These are phyloP conservation scores for Isaurus tuberculatus DNA, from an alignment of 92 coral and sea anemone species.

Conservation along the genomic window DNA sequence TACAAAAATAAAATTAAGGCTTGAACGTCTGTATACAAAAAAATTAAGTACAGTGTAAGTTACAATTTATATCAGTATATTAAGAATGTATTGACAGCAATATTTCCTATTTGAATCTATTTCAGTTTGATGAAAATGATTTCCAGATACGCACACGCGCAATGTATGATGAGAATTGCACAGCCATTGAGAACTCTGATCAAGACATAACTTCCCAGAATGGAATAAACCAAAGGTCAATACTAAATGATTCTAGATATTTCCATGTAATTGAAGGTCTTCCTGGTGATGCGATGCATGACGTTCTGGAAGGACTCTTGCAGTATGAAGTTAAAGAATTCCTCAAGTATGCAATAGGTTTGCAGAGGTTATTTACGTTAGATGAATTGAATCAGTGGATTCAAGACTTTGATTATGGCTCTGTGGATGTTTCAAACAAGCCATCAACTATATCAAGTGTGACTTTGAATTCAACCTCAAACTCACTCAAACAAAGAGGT, in stretches of 20 bases:
- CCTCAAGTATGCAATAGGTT: conserved; percentile 54
- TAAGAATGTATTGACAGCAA: no score
- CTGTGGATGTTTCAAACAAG: conserved; percentile 52
- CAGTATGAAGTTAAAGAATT: conserved; percentile 60
- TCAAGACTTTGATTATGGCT: conserved; percentile 64
- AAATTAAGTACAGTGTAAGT: no score
- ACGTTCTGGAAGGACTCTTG: conserved; percentile 54
- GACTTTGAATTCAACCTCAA: conserved; percentile 48
- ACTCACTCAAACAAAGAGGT: conserved; percentile 66
- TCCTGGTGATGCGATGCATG: conserved; percentile 63
- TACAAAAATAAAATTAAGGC: no score
- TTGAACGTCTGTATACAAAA: no score
- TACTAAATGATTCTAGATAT: conserved; percentile 56
- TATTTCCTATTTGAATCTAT: neutral
- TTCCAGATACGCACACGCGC: conserved; percentile 53
- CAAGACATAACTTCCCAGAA: conserved; percentile 29
- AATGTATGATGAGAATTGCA: conserved; percentile 48
- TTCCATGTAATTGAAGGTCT: conserved; percentile 62
- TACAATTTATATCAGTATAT: no score
- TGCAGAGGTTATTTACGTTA: conserved; percentile 44
- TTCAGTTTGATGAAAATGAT: conserved; percentile 33
- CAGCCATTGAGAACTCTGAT: conserved; percentile 47
- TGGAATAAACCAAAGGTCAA: conserved; percentile 59
- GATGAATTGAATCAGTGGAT: conserved; percentile 53
- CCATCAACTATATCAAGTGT: conserved; percentile 36